phyloP scores from a whole-genome alignment of 2,113 vertebrate genomes.

The Nerophis lumbriciformis region DNA sequence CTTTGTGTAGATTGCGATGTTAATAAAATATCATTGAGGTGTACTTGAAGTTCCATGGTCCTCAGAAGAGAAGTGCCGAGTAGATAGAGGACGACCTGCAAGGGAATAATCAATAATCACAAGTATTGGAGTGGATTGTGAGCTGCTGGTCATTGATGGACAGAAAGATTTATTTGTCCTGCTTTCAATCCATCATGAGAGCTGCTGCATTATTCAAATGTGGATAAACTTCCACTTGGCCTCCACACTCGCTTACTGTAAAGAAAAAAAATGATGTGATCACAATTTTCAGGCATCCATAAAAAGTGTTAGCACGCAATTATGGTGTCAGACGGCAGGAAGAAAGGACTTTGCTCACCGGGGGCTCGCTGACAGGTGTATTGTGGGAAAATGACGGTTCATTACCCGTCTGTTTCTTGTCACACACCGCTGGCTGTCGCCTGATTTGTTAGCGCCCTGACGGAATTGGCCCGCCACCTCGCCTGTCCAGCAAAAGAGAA shows the following conservation, averaged over 20 bases:
- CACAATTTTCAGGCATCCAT: slow-evolving; percentile 77
- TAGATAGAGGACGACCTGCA: too few relatives aligned
- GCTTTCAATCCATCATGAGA: slow-evolving; percentile 9
- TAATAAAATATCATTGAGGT: too few relatives aligned
- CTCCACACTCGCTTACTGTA: slow-evolving; percentile 60
- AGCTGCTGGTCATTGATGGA: too few relatives aligned
- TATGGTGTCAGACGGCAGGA: slow-evolving; percentile 91
- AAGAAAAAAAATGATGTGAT: slow-evolving; percentile 80
- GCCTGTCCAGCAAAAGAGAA: slow-evolving; percentile 77
- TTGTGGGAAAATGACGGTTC: slow-evolving; percentile 97
- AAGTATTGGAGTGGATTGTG: too few relatives aligned
- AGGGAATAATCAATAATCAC: too few relatives aligned
- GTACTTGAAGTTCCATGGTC: too few relatives aligned
- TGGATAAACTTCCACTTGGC: slow-evolving; percentile 64
- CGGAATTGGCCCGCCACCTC: slow-evolving; percentile 84
- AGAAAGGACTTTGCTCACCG: slow-evolving; percentile 90
- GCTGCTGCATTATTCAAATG: slow-evolving; percentile 78
- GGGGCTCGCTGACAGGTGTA: slow-evolving; percentile 96
- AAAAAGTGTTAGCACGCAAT: slow-evolving; percentile 83
- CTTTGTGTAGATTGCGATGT: too few relatives aligned
- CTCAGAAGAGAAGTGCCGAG: too few relatives aligned
- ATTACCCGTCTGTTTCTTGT: slow-evolving; percentile 92
- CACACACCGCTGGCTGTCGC: slow-evolving; percentile 90
- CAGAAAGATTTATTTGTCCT: slow-evolving; percentile 3
- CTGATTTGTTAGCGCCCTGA: slow-evolving; percentile 91